Conservation (phyloP, 37 sponge, comb jelly and placozoan genomes). For the Halichondria panicea region DNA sequence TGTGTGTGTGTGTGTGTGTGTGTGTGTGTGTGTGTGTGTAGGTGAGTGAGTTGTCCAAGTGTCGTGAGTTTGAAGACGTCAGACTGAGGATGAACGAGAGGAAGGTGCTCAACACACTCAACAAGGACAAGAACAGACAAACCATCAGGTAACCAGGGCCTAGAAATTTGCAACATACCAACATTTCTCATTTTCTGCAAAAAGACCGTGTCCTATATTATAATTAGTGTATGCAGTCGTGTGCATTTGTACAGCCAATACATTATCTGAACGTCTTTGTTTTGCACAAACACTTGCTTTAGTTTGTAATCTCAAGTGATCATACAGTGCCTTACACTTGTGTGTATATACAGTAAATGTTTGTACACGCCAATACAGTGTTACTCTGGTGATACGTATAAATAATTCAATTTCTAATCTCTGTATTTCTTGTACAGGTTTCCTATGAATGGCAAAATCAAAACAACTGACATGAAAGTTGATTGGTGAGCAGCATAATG, state of each 20-base stretch:
- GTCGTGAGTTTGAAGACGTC: slow-evolving; percentile 92
- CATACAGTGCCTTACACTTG: too few species aligned
- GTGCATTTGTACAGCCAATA: not conserved
- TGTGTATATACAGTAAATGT: too few species aligned
- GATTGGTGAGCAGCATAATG: slow-evolving; percentile 69
- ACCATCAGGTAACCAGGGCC: slow-evolving; percentile 80
- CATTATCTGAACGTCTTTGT: not conserved
- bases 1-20: not conserved
- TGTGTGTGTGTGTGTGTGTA: not conserved
- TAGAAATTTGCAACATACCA: too few species aligned
- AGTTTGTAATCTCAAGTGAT: not conserved
- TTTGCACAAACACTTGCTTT: not conserved
- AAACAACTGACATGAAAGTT: slow-evolving; percentile 95
- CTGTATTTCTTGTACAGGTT: slow-evolving; percentile 52
- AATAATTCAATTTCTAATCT: too few species aligned
- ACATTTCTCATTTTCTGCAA: not conserved
- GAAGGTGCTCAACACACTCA: slow-evolving; percentile 83
- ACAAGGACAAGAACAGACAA: slow-evolving; percentile 87
- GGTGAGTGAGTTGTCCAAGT: slow-evolving; percentile 66
- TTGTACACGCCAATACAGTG: too few species aligned
- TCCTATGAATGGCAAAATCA: slow-evolving; percentile 91
- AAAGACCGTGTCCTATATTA: not conserved
- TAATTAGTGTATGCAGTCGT: not conserved
- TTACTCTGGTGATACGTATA: too few species aligned
- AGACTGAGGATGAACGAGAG: slow-evolving; percentile 92